A percentile compares a stretch with the other conserved stretches of the same genome.
phyloP scores from a whole-genome alignment of 2,888 invertebrate genomes.

The Ellobium chinense region DNA sequence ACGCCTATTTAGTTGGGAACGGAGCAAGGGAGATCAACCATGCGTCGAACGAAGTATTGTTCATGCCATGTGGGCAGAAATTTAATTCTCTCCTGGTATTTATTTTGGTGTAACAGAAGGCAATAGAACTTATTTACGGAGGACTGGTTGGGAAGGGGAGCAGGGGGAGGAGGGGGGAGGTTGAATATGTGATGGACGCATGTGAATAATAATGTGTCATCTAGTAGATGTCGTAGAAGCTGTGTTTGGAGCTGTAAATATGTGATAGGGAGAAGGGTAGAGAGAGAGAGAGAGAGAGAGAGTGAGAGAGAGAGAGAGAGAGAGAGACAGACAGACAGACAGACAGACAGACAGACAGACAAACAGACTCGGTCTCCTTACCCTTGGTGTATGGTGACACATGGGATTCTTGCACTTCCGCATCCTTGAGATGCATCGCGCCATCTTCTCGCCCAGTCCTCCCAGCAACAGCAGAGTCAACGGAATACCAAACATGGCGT shows the following conservation, averaged over 20 bases:
- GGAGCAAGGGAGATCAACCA: no score
- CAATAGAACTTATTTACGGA: no score
- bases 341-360: conserved; percentile 9
- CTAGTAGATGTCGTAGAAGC: no score
- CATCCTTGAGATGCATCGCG: conserved; percentile 14
- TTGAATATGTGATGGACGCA: no score
- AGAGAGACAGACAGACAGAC: conserved; percentile 1
- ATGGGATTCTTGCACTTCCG: conserved; percentile 53
- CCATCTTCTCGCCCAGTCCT: conserved; percentile 62
- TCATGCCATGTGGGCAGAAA: no score
- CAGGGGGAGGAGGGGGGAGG: no score
- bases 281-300: background rate
- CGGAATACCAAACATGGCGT: conserved; percentile 72
- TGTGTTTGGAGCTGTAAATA: background rate
- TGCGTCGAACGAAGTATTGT: no score
- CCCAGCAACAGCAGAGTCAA: conserved; percentile 67
- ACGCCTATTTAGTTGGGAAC: no score
- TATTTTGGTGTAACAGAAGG: no score
- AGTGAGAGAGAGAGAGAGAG: background rate
- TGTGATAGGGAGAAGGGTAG: background rate
- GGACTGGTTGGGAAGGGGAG: no score
- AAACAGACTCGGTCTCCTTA: background rate
- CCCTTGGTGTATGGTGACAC: conserved; percentile 62
- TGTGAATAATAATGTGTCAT: no score
- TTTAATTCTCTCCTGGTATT: no score